Evolutionary conservation across 2,113 vertebrate species (phyloP).

Genomic region (Callocephalon fimbriatum): DNA sequence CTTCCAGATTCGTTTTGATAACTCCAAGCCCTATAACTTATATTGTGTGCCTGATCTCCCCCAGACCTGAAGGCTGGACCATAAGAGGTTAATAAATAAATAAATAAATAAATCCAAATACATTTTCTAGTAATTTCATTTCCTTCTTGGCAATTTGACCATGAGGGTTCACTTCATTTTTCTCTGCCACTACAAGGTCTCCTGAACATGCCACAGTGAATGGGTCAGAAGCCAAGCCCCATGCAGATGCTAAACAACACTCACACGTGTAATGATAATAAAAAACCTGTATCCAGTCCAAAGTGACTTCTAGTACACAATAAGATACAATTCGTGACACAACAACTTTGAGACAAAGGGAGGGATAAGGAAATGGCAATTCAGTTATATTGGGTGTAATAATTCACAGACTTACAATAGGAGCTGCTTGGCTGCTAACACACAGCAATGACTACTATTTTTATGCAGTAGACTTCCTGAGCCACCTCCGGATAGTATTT

Average conservation of each 20-base stretch:
- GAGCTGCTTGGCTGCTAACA: background rate
- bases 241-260: background rate
- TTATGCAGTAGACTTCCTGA: background rate
- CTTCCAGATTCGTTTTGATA: background rate
- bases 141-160: background rate
- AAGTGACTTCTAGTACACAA: background rate
- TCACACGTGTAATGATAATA: background rate
- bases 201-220: background rate
- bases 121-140: background rate
- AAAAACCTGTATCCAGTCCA: background rate
- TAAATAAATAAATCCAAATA: background rate
- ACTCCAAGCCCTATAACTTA: background rate
- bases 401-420: background rate
- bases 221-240: background rate
- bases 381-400: background rate
- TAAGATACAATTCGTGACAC: background rate
- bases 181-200: background rate
- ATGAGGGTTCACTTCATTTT: background rate
- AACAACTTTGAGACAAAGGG: background rate
- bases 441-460: background rate
- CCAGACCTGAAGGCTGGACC: background rate
- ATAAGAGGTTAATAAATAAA: background rate
- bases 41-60: fast-evolving
- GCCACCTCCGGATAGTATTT: background rate
- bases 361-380: background rate